Evolutionary conservation across 2,797 vertebrate genomes (phyloP), one percentile per base, ranked within the genome.

Genomic region (Parauchenoglanis ngamensis): DNA sequence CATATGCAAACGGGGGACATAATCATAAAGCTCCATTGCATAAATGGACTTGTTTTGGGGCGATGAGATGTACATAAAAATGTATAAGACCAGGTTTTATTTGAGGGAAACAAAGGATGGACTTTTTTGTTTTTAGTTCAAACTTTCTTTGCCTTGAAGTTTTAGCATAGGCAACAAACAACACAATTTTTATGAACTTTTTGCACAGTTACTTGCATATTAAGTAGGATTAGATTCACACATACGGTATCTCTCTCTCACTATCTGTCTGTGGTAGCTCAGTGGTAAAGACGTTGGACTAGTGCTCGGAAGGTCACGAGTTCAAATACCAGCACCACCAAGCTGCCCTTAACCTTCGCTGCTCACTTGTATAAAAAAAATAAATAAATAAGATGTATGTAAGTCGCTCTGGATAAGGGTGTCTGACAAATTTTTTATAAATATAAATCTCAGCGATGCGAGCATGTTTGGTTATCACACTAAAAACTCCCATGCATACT

Each of bases 21-120:
- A 91, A 87, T 78, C 88, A 83, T 87, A 86, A 91, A 86, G 89
- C 85, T 88, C 68, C 12, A 59, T 79, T 89, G 85, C 85, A 44
- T 77, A 83, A 88, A 80, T 86, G 72, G 81, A 65, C 86, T 85
- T 85, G 89, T 86, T 86, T 89, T 79, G 65, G 80, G 83, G 85
- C 68, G n/a, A 86, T 80, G 63, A 40, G 88, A 82, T 86, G 75
- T 68, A 85, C 65, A 89, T 88, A 78, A 87, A 88, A 84, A 87
- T 25, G 54, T n/a, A 79, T 82, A 63, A 68, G 75, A 49, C 25
- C 78, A 68, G 31, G n/a, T 44, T 86, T 67, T 80, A 25, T 65
- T 73, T 65, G 52, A 28, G 52, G 21, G 28, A 52, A 6, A 75
- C 31, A 25, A 59, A 77, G 8, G 35, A 56, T 15, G 3, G 19